Evolutionary conservation across 2,113 vertebrate genomes (phyloP).

Genomic region (Zootoca vivipara): DNA sequence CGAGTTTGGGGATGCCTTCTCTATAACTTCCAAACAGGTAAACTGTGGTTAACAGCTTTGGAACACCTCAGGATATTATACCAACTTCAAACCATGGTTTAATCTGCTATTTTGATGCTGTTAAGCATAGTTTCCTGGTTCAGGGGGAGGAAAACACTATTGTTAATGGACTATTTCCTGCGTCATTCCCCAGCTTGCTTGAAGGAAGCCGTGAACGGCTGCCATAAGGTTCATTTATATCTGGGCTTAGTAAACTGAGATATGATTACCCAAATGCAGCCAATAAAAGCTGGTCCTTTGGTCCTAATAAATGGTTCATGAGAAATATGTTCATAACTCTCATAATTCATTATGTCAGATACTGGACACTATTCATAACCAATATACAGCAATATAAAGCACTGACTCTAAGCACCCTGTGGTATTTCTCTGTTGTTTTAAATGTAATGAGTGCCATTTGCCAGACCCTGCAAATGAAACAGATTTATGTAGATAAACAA

Average conservation of each 20-base stretch:
- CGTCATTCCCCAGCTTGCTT: background rate
- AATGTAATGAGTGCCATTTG: background rate
- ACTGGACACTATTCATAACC: background rate
- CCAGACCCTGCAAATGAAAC: background rate
- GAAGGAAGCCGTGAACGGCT: background rate
- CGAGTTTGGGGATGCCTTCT: too few species aligned
- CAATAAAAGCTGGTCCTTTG: background rate
- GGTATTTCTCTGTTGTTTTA: background rate
- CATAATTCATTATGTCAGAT: background rate
- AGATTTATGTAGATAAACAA: fast-evolving
- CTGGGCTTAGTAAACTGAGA: background rate
- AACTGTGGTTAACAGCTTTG: background rate
- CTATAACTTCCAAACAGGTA: background rate
- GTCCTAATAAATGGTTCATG: background rate
- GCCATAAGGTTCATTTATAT: background rate
- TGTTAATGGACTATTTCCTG: background rate
- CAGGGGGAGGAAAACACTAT: background rate
- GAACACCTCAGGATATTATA: background rate
- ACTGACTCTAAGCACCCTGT: background rate
- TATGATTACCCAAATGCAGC: background rate
- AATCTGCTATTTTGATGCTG: too few species aligned
- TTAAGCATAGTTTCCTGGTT: background rate
- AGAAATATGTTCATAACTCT: background rate
- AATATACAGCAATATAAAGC: background rate
- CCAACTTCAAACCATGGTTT: background rate